Evolutionary conservation across 2,797 vertebrate genomes (phyloP).

Genomic region (Remorina albescens): DNA sequence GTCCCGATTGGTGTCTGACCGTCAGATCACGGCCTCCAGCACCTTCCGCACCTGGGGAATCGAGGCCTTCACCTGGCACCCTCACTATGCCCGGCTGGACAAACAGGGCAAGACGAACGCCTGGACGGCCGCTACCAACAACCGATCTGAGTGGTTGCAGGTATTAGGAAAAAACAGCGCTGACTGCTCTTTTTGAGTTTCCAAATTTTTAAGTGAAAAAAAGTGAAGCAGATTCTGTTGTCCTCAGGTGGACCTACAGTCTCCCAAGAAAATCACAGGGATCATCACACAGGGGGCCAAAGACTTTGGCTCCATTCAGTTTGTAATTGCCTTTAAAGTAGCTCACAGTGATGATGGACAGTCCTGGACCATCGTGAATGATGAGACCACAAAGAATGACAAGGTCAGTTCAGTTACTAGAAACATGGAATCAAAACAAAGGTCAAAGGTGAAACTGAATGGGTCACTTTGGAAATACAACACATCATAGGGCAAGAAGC

Average conservation of each 20-base stretch:
- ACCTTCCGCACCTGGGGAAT: conserved; percentile 93
- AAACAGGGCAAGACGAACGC: conserved; percentile 96
- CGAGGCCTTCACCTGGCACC: conserved; percentile 91
- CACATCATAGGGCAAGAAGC: background rate
- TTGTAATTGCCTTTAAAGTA: conserved; percentile 92
- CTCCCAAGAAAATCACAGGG: conserved; percentile 89
- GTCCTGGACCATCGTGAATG: conserved; percentile 87
- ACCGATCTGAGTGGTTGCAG: conserved; percentile 93
- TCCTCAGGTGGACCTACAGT: conserved; percentile 89
- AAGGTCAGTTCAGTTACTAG: conserved; percentile 83
- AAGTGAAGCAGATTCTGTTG: background rate
- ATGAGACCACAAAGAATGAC: conserved; percentile 80
- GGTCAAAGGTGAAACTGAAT: background rate
- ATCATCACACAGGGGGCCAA: conserved; percentile 97
- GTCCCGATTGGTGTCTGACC: conserved; percentile 87
- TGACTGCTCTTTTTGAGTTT: background rate
- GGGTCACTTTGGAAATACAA: background rate
- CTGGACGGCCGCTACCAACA: conserved; percentile 89
- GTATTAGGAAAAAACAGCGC: conserved; percentile 67
- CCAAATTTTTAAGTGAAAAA: background rate
- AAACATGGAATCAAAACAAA: background rate
- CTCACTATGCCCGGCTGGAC: conserved; percentile 93
- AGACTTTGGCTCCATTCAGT: conserved; percentile 95
- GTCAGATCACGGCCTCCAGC: conserved; percentile 93
- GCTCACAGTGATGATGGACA: conserved; percentile 88